Evolutionary conservation across 1,140 invertebrate species (phyloP).

Genomic region (Patella vulgata): DNA sequence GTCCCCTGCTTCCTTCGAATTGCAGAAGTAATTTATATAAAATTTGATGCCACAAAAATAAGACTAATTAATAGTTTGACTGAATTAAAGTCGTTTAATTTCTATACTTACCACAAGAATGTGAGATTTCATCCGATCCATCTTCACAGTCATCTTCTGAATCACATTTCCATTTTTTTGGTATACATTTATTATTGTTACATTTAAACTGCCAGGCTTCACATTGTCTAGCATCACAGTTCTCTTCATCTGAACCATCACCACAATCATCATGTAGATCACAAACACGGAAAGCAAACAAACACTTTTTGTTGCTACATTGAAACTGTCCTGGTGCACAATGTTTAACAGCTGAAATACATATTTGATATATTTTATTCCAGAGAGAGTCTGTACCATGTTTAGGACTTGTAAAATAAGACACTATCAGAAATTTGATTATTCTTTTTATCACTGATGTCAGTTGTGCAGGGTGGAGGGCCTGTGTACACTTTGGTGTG

Average conservation of each 20-base stretch:
- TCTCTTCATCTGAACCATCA: constrained; percentile 87
- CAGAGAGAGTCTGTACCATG: too few species aligned
- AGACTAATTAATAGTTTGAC: too few species aligned
- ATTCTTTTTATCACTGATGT: too few species aligned
- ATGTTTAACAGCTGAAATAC: constrained; percentile 65
- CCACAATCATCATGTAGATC: constrained; percentile 89
- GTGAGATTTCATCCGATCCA: constrained; percentile 89
- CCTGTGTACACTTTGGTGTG: too few species aligned
- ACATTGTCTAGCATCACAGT: constrained; percentile 66
- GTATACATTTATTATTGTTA: constrained; percentile 54
- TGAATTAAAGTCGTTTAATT: too few species aligned
- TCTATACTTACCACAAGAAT: constrained; percentile 80
- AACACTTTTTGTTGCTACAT: constrained; percentile 92
- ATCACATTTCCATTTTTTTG: constrained; percentile 55
- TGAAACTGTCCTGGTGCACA: constrained; percentile 89
- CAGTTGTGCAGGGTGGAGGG: too few species aligned
- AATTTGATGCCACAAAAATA: too few species aligned
- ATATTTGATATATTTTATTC: too few species aligned
- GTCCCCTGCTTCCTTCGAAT: too few species aligned
- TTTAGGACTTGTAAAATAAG: too few species aligned
- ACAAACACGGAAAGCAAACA: constrained; percentile 88
- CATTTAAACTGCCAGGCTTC: constrained; percentile 58
- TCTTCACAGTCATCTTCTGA: constrained; percentile 92
- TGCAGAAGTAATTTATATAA: too few species aligned
- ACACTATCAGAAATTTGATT: too few species aligned